These are phyloP conservation scores for Lycia hirtaria DNA, from an alignment of 2,888 invertebrate genomes.

Conservation along the genomic window DNA sequence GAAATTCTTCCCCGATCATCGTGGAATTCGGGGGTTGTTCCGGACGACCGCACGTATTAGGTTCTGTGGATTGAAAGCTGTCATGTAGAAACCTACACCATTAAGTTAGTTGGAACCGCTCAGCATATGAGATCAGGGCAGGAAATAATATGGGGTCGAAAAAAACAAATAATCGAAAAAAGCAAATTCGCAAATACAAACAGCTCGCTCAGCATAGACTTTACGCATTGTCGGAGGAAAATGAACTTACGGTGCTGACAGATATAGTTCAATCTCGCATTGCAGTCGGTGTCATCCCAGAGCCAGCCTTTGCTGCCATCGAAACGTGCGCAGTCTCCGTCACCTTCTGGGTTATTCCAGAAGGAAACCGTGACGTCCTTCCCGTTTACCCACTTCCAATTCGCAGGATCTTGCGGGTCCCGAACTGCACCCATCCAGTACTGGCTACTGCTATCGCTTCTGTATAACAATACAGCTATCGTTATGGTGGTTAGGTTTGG, in stretches of 20 bases:
- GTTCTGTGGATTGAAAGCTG: conserved; percentile 84
- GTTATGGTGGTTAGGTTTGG: conserved; percentile 9
- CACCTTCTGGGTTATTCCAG: conserved; percentile 94
- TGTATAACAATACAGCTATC: conserved; percentile 54
- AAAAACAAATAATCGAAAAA: neutral
- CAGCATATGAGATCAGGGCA: neutral
- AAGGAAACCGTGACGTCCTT: conserved; percentile 95
- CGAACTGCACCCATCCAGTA: conserved; percentile 97
- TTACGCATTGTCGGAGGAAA: conserved; percentile 39
- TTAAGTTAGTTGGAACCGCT: neutral
- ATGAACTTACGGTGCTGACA: conserved; percentile 95
- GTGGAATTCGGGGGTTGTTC: conserved; percentile 97
- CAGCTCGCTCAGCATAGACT: neutral
- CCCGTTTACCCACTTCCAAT: conserved; percentile 96
- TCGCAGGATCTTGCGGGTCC: conserved; percentile 90
- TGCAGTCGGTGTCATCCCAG: conserved; percentile 97
- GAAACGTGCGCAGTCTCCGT: conserved; percentile 94
- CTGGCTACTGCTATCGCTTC: conserved; percentile 95
- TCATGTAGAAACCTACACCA: neutral
- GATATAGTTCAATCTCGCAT: conserved; percentile 93
- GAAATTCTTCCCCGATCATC: conserved; percentile 90
- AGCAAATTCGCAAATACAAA: conserved; percentile 17
- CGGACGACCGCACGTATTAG: conserved; percentile 95
- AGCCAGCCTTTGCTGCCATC: conserved; percentile 97
- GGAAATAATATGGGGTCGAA: neutral